Base-by-base conservation (phyloP, 1,140 invertebrate species). In the Daktulosphaira vitifoliae region DNA sequence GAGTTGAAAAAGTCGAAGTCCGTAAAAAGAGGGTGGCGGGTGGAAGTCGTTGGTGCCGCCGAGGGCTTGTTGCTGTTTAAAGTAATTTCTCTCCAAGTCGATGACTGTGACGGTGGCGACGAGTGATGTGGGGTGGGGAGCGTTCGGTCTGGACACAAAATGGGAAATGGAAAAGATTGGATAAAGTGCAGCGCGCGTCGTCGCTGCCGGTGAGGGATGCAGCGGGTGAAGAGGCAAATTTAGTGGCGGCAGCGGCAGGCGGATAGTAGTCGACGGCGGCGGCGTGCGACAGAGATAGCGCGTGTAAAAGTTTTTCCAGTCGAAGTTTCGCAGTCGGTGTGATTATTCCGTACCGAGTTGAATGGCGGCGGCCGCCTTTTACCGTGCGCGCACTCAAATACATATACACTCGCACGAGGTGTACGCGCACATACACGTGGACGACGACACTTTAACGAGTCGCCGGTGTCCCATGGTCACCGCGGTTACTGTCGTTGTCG, bases 131-230 rank as follows among this genome's bases (percentile, higher is more conserved):
- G 23, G 3, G 15, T 22, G 18, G 42, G 42, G 56, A 4, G 15
- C 56, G 42, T 62, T 62, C 42, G 42, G 56, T 62, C 56, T 62
- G 56, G 56, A 62, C 56, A 62, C 56, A 48, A 62, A 62, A 62
- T 39, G 56, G 56, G 56, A 62, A 62, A 62, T 46, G 56, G 56
- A 48, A 62, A 62, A 62, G 56, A 62, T 62, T 62, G 56, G 56
- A 62, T 62, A 62, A 62, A 62, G 56, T 62, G 56, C 56, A 62
- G 42, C 25, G 54, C 52, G 38, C 52, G 52, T 39, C 52, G 29
- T 5, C 18, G 18, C 13, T 9, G 33, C n/a, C 48, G 48, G 23
- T 23, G 48, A 15, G 0, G n/a, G 50, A 15, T 22, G 23, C 9
- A 13, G 3, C n/a, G n/a, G 2, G 8, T n/a, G 22, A 2, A 7